Base-by-base conservation (phyloP, 2,888 invertebrate species). In the Drosophila sordidula region DNA sequence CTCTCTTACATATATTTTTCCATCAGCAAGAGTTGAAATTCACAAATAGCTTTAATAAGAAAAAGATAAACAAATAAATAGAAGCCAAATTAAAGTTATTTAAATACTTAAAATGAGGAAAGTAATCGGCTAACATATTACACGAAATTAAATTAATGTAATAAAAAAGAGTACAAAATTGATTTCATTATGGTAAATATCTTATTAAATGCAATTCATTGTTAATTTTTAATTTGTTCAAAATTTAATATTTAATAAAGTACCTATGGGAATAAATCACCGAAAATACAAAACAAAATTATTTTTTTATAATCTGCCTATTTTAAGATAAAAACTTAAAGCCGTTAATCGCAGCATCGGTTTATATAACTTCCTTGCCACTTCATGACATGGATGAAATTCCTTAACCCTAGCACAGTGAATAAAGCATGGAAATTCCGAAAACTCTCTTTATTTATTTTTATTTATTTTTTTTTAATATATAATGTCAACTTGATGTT, bases 401-500 rank as follows among this genome's bases (percentile, higher is more conserved):
- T 41, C 16, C 16, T 44, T n/a, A 44, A 44, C 25, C n/a, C 44
- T 1, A 44, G 16, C 16, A 25, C 8, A 25, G 6, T 12, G 12
- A 6, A 44, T 25, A 26, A 44, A 6, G 8, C 8, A 44, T n/a
- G 11, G 8, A 44, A 46, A 18, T 4, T 39, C 25, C 11, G 22
- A 16, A 38, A 46, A 14, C 39, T 16, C 9, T 39, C 0, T 1
- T 39, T 14, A 38, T 55, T 47, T 25, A n/a, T 36, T 26, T 46
- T 4, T 34, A 29, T 16, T 3, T 12, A 50, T 50, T 34, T 51
- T 57, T 41, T 49, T 77, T 55, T 51, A 36, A 70, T 42, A 64
- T 42, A 38, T 46, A 14, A 44, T 47, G 36, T 39, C 18, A 41
- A 34, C 41, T 46, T 50, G 6, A 29, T 58, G 36, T 45, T 46